These are phyloP conservation scores for Rhodophaea formosa DNA, from an alignment of 2,888 invertebrate genomes.

Conservation along the genomic window DNA sequence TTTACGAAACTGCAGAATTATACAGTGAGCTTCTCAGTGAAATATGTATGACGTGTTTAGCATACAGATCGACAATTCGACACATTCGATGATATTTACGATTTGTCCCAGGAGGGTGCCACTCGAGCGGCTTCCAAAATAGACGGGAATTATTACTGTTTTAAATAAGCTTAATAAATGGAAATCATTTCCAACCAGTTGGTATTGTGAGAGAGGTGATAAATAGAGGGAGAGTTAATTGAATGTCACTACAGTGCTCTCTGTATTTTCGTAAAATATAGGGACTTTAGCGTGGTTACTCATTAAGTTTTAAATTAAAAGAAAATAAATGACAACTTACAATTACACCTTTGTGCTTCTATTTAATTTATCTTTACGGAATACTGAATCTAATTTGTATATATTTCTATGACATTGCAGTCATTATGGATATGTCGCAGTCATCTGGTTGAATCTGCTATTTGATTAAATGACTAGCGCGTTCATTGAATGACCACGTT, in stretches of 20 bases:
- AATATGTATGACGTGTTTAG: not conserved
- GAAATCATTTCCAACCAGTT: not conserved
- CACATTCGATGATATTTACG: constrained; percentile 1
- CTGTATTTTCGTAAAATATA: no score
- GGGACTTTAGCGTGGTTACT: no score
- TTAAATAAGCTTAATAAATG: not conserved
- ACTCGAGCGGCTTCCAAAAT: not conserved
- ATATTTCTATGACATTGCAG: no score
- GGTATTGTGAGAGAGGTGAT: not conserved
- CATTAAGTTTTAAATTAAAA: no score
- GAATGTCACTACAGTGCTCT: not conserved
- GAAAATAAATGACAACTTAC: no score
- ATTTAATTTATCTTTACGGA: no score
- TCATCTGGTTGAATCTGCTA: no score
- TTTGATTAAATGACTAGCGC: no score
- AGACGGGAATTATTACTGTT: not conserved
- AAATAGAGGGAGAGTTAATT: not conserved
- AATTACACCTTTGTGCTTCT: no score
- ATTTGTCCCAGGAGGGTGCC: not conserved
- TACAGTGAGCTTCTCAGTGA: not conserved
- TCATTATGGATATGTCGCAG: no score
- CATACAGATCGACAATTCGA: constrained; percentile 8
- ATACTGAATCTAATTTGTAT: no score
- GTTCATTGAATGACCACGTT: no score
- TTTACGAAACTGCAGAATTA: not conserved